phyloP scores from a whole-genome alignment of 2,797 vertebrate species.

The Todus mexicanus region DNA sequence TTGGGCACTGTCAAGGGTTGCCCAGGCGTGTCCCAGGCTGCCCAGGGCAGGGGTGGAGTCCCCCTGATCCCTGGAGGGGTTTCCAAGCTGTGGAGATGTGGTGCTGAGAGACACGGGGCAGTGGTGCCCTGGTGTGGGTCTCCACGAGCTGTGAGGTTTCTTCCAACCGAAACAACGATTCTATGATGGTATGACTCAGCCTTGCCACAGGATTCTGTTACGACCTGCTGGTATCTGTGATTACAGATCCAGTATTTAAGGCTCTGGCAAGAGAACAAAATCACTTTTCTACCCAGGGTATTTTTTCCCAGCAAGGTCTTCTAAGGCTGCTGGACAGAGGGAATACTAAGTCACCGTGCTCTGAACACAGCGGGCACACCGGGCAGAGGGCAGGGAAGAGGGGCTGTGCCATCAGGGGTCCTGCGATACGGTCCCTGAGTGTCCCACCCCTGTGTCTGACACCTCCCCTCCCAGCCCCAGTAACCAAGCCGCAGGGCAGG shows the following conservation, averaged over 20 bases:
- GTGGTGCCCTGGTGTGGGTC: not conserved
- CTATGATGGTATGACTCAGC: not conserved
- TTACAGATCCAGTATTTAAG: not conserved
- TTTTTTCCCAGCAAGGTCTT: not conserved
- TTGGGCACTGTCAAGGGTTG: too few relatives aligned
- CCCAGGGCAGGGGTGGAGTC: not conserved
- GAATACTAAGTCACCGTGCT: not conserved
- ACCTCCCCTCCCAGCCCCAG: not conserved
- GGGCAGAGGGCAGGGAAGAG: not conserved
- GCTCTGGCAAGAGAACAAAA: not conserved
- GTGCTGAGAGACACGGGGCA: not conserved
- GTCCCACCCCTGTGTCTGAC: rapidly evolving
- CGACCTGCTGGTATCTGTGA: not conserved
- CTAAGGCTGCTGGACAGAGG: not conserved
- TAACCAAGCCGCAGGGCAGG: not conserved
- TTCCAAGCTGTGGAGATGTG: not conserved
- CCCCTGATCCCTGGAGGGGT: not conserved
- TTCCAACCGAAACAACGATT: not conserved
- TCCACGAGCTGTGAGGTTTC: not conserved
- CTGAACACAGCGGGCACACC: not conserved
- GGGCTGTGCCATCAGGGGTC: not conserved
- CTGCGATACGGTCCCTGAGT: rapidly evolving
- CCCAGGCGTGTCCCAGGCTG: too few relatives aligned
- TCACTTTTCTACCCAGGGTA: not conserved
- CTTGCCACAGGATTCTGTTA: not conserved